Conservation (phyloP, 2,888 invertebrate species). For the Pseudococcus longispinus region DNA sequence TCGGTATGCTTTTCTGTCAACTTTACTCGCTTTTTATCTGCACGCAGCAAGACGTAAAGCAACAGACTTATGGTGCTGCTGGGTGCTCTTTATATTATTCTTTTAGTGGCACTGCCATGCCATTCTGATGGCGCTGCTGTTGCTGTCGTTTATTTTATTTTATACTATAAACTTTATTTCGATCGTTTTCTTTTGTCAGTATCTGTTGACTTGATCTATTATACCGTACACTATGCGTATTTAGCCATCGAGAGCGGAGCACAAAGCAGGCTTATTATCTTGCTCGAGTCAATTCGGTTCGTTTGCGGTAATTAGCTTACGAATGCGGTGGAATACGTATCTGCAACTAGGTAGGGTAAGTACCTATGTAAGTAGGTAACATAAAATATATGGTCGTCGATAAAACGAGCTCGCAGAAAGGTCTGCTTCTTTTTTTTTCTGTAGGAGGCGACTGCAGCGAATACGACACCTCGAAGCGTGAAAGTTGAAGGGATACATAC, state of each 20-base stretch:
- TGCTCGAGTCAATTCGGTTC: background rate
- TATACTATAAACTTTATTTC: slow-evolving; percentile 27
- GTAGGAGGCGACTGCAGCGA: background rate
- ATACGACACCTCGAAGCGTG: slow-evolving; percentile 17
- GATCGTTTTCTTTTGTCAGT: slow-evolving; percentile 47
- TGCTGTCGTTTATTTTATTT: background rate
- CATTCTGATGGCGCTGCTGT: background rate
- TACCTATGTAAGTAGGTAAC: background rate
- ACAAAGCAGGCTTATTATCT: background rate
- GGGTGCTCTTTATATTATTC: background rate
- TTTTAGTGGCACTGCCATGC: background rate
- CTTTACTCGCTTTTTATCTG: background rate
- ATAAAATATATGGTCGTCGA: background rate
- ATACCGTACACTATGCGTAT: background rate
- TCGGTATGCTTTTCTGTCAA: background rate
- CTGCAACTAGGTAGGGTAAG: background rate
- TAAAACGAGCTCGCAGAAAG: background rate
- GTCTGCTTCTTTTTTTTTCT: background rate
- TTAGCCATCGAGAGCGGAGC: background rate
- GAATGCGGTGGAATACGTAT: background rate
- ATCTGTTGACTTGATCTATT: slow-evolving; percentile 5
- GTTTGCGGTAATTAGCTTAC: background rate
- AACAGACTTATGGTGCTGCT: background rate
- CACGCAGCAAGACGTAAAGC: too few relatives aligned
- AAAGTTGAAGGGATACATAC: slow-evolving; percentile 10